phyloP scores from a whole-genome alignment of 2,888 invertebrate genomes.

The Nephrotoma flavescens region DNA sequence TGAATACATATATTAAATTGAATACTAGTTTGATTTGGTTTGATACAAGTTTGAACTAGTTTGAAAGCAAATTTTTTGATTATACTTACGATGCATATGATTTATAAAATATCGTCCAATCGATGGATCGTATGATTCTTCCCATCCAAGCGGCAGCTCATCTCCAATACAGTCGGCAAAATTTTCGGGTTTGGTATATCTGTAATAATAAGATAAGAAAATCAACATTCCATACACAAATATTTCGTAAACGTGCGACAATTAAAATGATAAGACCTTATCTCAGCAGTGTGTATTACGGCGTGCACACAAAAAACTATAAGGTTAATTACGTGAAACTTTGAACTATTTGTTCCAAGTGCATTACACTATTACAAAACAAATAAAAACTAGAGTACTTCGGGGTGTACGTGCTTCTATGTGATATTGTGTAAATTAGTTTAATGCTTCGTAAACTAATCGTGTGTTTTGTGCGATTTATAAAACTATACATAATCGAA shows the following conservation, averaged over 20 bases:
- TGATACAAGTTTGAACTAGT: no score
- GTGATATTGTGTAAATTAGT: neutral
- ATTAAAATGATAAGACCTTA: neutral
- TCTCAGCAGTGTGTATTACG: neutral
- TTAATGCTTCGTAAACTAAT: neutral
- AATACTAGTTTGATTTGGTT: no score
- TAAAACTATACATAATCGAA: neutral
- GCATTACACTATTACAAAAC: neutral
- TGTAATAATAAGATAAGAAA: conserved; percentile 39
- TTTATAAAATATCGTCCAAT: conserved; percentile 95
- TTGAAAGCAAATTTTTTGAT: no score
- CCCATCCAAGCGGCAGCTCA: conserved; percentile 95
- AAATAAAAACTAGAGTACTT: neutral
- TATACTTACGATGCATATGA: conserved; percentile 82
- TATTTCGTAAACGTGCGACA: neutral
- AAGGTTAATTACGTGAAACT: neutral
- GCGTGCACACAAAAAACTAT: neutral
- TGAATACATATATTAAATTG: no score
- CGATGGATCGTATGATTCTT: conserved; percentile 86
- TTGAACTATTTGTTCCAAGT: neutral
- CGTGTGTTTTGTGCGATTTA: neutral
- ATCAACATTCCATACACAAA: neutral
- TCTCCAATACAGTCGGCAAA: conserved; percentile 97
- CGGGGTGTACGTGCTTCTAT: neutral
- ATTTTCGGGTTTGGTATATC: conserved; percentile 90